Percentiles rank a stretch among this genome's conserved stretches.
phyloP scores from a whole-genome alignment of 1,140 invertebrate species.

The Drosophila bocqueti region DNA sequence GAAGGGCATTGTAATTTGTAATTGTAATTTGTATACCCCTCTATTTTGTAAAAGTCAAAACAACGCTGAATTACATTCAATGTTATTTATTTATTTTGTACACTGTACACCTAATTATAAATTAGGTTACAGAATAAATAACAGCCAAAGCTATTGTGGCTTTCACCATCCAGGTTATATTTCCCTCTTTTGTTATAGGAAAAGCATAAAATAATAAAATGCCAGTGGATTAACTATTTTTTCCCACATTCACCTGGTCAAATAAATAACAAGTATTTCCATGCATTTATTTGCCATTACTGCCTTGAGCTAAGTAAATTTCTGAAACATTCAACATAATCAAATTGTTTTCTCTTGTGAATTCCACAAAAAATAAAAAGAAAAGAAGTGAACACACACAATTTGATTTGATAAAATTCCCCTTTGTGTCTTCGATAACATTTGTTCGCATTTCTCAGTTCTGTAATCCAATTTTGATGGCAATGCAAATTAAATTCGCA shows the following conservation, averaged over 20 bases:
- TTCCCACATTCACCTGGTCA: neutral
- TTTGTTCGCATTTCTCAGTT: conserved; percentile 25
- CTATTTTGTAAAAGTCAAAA: too few relatives aligned
- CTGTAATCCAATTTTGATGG: conserved; percentile 70
- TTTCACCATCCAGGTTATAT: neutral
- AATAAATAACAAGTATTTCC: neutral
- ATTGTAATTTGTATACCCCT: neutral
- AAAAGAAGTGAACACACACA: conserved; percentile 13
- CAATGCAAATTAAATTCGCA: conserved; percentile 80
- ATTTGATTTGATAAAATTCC: conserved; percentile 43
- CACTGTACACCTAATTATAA: too few relatives aligned
- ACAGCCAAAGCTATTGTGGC: too few relatives aligned
- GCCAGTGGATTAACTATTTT: too few relatives aligned
- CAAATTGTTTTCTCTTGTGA: conserved; percentile 20
- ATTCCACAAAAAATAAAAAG: conserved; percentile 9
- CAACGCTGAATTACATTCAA: too few relatives aligned
- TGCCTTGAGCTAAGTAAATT: conserved; percentile 7
- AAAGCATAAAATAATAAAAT: neutral
- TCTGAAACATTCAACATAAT: conserved; percentile 14
- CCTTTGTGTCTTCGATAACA: conserved; percentile 40
- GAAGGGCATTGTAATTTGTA: too few relatives aligned
- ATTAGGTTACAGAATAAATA: too few relatives aligned
- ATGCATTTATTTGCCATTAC: conserved; percentile 4
- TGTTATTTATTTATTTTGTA: too few relatives aligned
- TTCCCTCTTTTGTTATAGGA: neutral